phyloP scores from a whole-genome alignment of 2,797 vertebrate species.

The Microctenopoma steveboyesi region DNA sequence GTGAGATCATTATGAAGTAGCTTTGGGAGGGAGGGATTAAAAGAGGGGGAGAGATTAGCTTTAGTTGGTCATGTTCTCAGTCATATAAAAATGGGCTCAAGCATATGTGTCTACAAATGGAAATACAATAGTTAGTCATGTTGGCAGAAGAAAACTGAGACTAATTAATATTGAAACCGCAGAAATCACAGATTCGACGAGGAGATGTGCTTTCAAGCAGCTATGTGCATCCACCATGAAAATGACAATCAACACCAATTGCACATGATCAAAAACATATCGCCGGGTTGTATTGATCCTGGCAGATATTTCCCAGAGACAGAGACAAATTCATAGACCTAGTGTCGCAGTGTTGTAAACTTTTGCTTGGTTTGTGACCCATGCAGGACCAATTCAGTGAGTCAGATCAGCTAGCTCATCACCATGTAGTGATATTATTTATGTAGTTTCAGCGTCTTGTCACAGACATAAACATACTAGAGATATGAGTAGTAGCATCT shows the following conservation, averaged over 20 bases:
- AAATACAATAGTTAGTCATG: not conserved
- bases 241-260: constrained; percentile 39
- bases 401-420: constrained; percentile 68
- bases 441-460: constrained; percentile 43
- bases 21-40: constrained; percentile 64
- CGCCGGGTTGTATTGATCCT: constrained; percentile 54
- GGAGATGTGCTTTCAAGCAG: constrained; percentile 26
- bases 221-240: constrained; percentile 41
- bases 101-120: constrained; percentile 26
- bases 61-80: constrained; percentile 53
- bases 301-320: constrained; percentile 72
- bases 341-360: constrained; percentile 83
- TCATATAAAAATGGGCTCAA: constrained; percentile 30
- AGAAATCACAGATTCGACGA: constrained; percentile 49
- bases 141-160: not conserved
- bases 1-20: constrained; percentile 81
- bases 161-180: constrained; percentile 22
- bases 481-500: constrained; percentile 20
- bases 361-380: constrained; percentile 92
- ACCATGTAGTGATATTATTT: constrained; percentile 55
- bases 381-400: constrained; percentile 86
- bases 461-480: constrained; percentile 22
- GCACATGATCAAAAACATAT: constrained; percentile 58
- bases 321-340: constrained; percentile 86
- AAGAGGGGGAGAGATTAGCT: constrained; percentile 55